A percentile compares a stretch with the other conserved stretches of the same genome.
These are phyloP conservation scores for Caradrina clavipalpis DNA, from an alignment of 2,888 invertebrate species.

Conservation along the genomic window DNA sequence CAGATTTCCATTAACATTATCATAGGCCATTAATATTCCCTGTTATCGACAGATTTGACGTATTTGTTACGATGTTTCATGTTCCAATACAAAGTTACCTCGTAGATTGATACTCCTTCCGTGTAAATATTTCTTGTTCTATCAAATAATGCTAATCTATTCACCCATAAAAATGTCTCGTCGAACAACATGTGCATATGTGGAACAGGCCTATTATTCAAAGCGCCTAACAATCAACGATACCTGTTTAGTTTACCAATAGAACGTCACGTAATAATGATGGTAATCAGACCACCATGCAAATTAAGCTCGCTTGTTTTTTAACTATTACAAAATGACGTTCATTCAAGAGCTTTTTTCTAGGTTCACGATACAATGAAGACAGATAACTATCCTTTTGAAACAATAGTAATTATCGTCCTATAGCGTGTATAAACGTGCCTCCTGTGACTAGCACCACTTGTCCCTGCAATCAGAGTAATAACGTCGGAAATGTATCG, in stretches of 20 bases:
- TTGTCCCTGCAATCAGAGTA: slow-evolving; percentile 78
- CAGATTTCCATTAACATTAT: slow-evolving; percentile 63
- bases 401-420: slow-evolving; percentile 16
- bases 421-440: slow-evolving; percentile 23
- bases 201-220: slow-evolving; percentile 64
- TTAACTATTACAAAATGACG: slow-evolving; percentile 29
- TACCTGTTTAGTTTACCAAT: slow-evolving; percentile 73
- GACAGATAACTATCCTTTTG: slow-evolving; percentile 12
- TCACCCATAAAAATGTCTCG: slow-evolving; percentile 32
- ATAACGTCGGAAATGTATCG: slow-evolving; percentile 85
- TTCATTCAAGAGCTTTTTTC: slow-evolving; percentile 50
- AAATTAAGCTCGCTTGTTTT: slow-evolving; percentile 55
- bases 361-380: slow-evolving; percentile 34
- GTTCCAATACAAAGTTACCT: slow-evolving; percentile 50
- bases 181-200: slow-evolving; percentile 28
- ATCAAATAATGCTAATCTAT: slow-evolving; percentile 32
- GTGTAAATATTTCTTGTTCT: slow-evolving; percentile 37
- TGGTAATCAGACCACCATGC: slow-evolving; percentile 64
- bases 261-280: slow-evolving; percentile 70
- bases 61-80: slow-evolving; percentile 67
- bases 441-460: slow-evolving; percentile 54
- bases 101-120: slow-evolving; percentile 14
- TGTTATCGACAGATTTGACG: slow-evolving; percentile 66
- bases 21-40: slow-evolving; percentile 63
- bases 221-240: slow-evolving; percentile 59